Percentiles rank a stretch among this genome's conserved stretches.
phyloP scores from a whole-genome alignment of 2,797 vertebrate species.

The Spondyliosoma cantharus region DNA sequence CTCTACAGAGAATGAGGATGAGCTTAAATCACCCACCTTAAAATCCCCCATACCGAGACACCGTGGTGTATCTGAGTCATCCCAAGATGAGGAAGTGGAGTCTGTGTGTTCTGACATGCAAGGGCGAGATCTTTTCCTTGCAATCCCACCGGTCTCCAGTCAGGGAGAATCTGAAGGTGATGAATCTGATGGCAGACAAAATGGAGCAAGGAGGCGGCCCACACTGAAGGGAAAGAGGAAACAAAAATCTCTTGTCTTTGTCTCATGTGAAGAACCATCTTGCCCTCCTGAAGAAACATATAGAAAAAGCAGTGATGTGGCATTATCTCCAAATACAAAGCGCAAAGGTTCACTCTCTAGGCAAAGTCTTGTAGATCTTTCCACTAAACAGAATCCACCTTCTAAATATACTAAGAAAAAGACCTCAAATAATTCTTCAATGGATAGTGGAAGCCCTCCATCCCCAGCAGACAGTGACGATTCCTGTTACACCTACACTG shows the following conservation, averaged over 20 bases:
- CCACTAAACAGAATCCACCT: conserved; percentile 49
- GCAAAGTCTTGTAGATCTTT: conserved; percentile 70
- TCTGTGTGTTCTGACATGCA: conserved; percentile 73
- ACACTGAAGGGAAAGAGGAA: conserved; percentile 69
- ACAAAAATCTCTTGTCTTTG: conserved; percentile 72
- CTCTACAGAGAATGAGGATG: conserved; percentile 76
- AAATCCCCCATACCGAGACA: conserved; percentile 59
- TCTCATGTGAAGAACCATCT: conserved; percentile 77
- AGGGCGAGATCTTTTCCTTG: conserved; percentile 77
- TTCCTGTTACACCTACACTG: conserved; percentile 79
- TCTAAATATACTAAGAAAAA: conserved; percentile 71
- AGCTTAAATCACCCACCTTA: conserved; percentile 60
- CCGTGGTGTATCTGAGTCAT: conserved; percentile 74
- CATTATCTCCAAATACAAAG: conserved; percentile 48
- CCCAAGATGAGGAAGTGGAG: conserved; percentile 81
- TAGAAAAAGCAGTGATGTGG: conserved; percentile 25
- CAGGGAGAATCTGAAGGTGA: conserved; percentile 83
- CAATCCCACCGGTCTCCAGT: conserved; percentile 77
- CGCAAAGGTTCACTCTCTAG: conserved; percentile 61
- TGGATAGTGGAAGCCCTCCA: conserved; percentile 73
- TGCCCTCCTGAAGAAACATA: conserved; percentile 70
- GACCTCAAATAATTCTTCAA: conserved; percentile 60
- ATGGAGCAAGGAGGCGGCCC: conserved; percentile 49
- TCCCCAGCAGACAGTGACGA: conserved; percentile 84
- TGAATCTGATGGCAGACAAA: conserved; percentile 65